A percentile compares a stretch with the other conserved stretches of the same genome.
Evolutionary conservation across 2,113 vertebrate genomes (phyloP).

Genomic region (Campylomormyrus numenius): DNA sequence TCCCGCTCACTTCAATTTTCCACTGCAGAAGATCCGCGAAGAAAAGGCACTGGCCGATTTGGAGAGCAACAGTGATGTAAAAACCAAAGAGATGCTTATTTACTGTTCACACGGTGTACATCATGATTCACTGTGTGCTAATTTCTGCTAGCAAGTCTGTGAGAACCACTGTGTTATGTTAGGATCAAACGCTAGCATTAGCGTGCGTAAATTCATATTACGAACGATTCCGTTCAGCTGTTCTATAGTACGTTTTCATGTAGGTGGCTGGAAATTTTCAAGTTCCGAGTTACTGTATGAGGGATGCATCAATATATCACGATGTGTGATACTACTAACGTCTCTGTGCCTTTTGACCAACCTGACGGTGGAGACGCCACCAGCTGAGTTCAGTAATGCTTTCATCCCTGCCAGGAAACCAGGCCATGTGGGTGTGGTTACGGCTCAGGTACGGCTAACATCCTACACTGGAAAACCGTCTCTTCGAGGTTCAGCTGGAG

Average conservation of each 20-base stretch:
- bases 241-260: background rate
- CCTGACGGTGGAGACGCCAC: background rate
- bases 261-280: background rate
- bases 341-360: background rate
- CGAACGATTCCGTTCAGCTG: background rate
- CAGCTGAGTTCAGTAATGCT: background rate
- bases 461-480: background rate
- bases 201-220: background rate
- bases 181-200: background rate
- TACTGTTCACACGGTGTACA: background rate
- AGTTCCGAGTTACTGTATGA: background rate
- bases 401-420: background rate
- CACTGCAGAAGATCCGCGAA: background rate
- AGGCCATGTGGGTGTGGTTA: background rate
- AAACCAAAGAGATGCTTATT: background rate
- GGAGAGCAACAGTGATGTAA: background rate
- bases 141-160: background rate
- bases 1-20: background rate
- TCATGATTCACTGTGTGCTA: background rate
- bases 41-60: background rate
- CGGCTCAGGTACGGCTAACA: background rate
- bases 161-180: background rate
- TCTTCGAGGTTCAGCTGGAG: background rate
- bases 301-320: background rate
- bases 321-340: background rate